Evolutionary conservation across 2,113 vertebrate species (phyloP), one percentile per base, ranked within the genome.

Genomic region (Talpa occidentalis): DNA sequence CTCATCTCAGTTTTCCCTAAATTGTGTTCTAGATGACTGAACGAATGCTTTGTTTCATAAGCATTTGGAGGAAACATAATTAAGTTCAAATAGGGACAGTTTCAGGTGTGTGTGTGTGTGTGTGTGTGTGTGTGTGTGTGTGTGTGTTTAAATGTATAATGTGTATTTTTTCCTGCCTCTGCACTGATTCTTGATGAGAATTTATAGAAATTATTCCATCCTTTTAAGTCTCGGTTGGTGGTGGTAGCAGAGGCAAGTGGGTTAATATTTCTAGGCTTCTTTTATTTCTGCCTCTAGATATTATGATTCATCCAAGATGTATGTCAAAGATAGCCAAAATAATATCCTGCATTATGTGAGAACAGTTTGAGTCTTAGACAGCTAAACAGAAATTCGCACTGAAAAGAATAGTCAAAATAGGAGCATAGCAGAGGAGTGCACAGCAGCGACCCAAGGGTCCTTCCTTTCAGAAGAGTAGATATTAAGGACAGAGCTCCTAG

Each of bases 341-440:
- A 77, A 56, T 56, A 79, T 56, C 69, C 66, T 78, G 35, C 21
- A 7, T 84, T 60, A 32, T 28, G 2, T 64, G 66, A 66, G 42
- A 95, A 59, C 26, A 22, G 42, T 35, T 72, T 87, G 67, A 78
- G 47, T 47, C 28, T 10, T 60, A 28, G 76, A 16, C 47, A 85
- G 88, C 52, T 77, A 91, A 90, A 67, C 74, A 84, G 66, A 37
- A 62, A 17, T 76, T 88, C 60, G 62, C 32, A 73, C 54, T 42
- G 81, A 92, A 37, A 95, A 32, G 79, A 74, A 59, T 15, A 44
- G 72, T 88, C 67, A 90, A 88, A 86, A 90, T 90, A 93, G 93
- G 86, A 84, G 28, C n/a, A 40, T 10, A 82, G 4, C 21, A 64
- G 52, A 28, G 14, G 88, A 64, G 67, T 19, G 7, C 56, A 74